These are phyloP conservation scores for Zeuzera pyrina DNA, from an alignment of 2,888 invertebrate species.

Conservation along the genomic window DNA sequence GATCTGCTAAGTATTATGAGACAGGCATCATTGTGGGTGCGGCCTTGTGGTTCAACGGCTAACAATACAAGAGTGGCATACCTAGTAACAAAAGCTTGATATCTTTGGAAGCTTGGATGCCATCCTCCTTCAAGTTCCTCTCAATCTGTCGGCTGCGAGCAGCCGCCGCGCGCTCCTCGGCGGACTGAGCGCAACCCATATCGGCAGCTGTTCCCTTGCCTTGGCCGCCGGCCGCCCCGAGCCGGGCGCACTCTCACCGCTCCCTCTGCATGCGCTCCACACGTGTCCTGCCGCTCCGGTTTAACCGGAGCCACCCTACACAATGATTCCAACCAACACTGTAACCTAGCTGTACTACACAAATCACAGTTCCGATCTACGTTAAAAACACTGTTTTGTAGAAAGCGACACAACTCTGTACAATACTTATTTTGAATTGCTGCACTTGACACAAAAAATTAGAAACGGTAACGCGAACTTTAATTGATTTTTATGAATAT, in stretches of 20 bases:
- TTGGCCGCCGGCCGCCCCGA: conserved; percentile 69
- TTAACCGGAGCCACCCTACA: conserved; percentile 62
- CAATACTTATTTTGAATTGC: conserved; percentile 30
- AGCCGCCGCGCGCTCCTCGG: conserved; percentile 98
- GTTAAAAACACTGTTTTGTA: conserved; percentile 27
- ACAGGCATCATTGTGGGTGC: no score
- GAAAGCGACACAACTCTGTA: conserved; percentile 19
- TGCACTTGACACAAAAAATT: conserved; percentile 43
- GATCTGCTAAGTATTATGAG: no score
- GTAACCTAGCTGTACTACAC: conserved; percentile 64
- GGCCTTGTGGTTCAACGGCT: conserved; percentile 26
- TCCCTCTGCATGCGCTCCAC: conserved; percentile 68
- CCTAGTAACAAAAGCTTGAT: conserved; percentile 98
- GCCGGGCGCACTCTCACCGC: conserved; percentile 76
- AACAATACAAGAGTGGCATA: conserved; percentile 55
- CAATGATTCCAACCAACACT: conserved; percentile 57
- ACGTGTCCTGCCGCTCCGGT: conserved; percentile 61
- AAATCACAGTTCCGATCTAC: conserved; percentile 39
- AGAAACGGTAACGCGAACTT: conserved; percentile 52
- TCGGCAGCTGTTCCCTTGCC: conserved; percentile 67
- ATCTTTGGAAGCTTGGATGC: conserved; percentile 98
- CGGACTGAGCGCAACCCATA: conserved; percentile 99
- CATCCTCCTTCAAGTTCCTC: conserved; percentile 98
- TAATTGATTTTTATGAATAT: conserved; percentile 67
- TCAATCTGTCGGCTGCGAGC: conserved; percentile 98